Conservation (phyloP, 1,140 invertebrate genomes). For the Aphelinus certus region DNA sequence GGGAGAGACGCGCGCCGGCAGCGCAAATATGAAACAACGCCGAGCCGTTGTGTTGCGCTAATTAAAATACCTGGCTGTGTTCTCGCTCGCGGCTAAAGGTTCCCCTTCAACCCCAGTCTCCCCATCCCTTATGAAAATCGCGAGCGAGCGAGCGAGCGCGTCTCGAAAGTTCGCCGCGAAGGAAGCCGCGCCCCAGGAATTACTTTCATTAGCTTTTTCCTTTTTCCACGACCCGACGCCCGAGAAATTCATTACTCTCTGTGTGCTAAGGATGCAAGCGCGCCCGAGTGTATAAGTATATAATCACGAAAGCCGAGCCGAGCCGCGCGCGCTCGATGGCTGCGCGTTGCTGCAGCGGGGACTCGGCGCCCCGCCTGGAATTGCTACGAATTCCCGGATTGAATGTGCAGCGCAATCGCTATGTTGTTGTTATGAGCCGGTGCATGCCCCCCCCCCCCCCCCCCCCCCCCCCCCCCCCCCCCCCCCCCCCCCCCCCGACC, state of each 20-base stretch:
- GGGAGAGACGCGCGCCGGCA: slow-evolving; percentile 21
- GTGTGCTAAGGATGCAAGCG: not conserved
- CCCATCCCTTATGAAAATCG: slow-evolving; percentile 1
- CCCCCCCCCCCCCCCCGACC: too few relatives aligned
- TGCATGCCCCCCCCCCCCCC: too few relatives aligned
- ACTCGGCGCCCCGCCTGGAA: not conserved
- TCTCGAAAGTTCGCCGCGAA: slow-evolving; percentile 1
- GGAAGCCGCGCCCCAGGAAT: slow-evolving; percentile 20
- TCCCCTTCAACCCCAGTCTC: not conserved
- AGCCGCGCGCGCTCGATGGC: not conserved
- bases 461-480: too few relatives aligned
- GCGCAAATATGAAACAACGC: slow-evolving; percentile 56
- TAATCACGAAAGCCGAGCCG: not conserved
- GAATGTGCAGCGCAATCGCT: slow-evolving; percentile 11
- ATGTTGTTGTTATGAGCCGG: too few relatives aligned
- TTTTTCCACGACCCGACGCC: slow-evolving; percentile 11
- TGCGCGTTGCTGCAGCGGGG: slow-evolving; percentile 7
- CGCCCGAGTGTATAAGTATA: not conserved
- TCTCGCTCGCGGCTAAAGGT: slow-evolving; percentile 42
- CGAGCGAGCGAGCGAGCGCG: not conserved
- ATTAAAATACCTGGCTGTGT: slow-evolving; percentile 56
- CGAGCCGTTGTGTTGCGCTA: slow-evolving; percentile 51
- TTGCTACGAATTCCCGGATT: slow-evolving; percentile 13
- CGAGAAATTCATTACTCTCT: slow-evolving; percentile 37
- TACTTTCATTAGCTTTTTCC: slow-evolving; percentile 35